phyloP scores from a whole-genome alignment of 2,113 vertebrate species.

The Oryzias curvinotus region DNA sequence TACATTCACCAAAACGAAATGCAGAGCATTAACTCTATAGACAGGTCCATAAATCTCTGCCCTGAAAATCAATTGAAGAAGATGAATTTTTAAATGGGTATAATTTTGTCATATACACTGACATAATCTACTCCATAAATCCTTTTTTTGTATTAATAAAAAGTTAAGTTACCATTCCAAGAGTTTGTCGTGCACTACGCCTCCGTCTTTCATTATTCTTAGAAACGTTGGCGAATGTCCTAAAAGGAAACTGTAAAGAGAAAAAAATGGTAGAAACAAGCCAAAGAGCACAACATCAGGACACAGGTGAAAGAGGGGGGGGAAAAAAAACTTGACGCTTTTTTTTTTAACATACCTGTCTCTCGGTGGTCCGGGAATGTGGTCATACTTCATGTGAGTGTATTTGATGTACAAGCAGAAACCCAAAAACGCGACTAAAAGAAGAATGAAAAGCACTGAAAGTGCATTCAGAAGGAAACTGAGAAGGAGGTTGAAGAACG shows the following conservation, averaged over 20 bases:
- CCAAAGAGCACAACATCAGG: too few relatives aligned
- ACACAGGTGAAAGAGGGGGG: too few relatives aligned
- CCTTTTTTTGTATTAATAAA: too few relatives aligned
- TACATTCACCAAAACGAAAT: slow-evolving; percentile 35
- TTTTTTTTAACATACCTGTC: slow-evolving; percentile 4
- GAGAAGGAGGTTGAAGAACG: background rate
- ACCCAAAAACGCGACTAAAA: slow-evolving; percentile 8
- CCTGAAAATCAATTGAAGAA: slow-evolving; percentile 39
- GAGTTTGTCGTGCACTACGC: slow-evolving; percentile 8
- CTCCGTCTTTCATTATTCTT: background rate
- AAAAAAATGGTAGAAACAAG: background rate
- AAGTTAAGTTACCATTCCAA: slow-evolving; percentile 56
- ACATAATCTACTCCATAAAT: too few relatives aligned
- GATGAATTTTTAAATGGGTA: too few relatives aligned
- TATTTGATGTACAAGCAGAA: slow-evolving; percentile 39
- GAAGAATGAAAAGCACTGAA: background rate
- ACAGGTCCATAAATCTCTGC: slow-evolving; percentile 59
- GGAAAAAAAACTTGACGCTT: too few relatives aligned
- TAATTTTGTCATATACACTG: too few relatives aligned
- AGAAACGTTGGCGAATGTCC: slow-evolving; percentile 36
- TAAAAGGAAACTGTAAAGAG: slow-evolving; percentile 52
- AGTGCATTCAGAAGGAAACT: background rate
- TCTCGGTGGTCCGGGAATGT: slow-evolving; percentile 56
- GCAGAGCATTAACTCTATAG: slow-evolving; percentile 57
- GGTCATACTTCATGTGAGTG: slow-evolving; percentile 50